Conservation (phyloP, 2,888 invertebrate species). For the Drosophila yooni region DNA sequence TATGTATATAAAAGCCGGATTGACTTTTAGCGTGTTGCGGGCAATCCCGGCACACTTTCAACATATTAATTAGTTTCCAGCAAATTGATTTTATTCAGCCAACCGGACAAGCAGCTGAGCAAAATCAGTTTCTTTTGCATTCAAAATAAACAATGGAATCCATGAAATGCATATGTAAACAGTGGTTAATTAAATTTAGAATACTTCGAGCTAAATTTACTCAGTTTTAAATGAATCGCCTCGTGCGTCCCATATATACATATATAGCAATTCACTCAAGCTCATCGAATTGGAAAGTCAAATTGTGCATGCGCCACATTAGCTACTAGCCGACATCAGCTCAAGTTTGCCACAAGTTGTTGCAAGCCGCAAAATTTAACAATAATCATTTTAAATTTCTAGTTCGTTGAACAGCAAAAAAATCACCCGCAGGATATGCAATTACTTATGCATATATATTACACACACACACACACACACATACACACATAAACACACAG, state of each 20-base stretch:
- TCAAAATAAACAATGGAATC: conserved; percentile 30
- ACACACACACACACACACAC: conserved; percentile 3
- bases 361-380: conserved; percentile 30
- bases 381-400: conserved; percentile 33
- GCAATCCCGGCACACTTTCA: conserved; percentile 14
- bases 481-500: not conserved
- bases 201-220: conserved; percentile 16
- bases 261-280: conserved; percentile 2
- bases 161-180: conserved; percentile 50
- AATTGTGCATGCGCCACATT: conserved; percentile 49
- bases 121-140: conserved; percentile 2
- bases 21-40: conserved; percentile 54
- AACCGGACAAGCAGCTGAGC: conserved; percentile 1
- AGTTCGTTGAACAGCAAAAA: conserved; percentile 32
- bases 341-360: conserved; percentile 27
- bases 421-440: conserved; percentile 39
- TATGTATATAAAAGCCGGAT: conserved; percentile 3
- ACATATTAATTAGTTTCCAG: conserved; percentile 62
- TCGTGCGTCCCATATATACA: not conserved
- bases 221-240: conserved; percentile 17
- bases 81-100: conserved; percentile 52
- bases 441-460: conserved; percentile 47
- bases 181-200: conserved; percentile 14
- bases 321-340: conserved; percentile 11
- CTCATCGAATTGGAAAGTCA: conserved; percentile 30